Evolutionary conservation across 1,140 invertebrate genomes (phyloP).

Genomic region (Maniola jurtina): DNA sequence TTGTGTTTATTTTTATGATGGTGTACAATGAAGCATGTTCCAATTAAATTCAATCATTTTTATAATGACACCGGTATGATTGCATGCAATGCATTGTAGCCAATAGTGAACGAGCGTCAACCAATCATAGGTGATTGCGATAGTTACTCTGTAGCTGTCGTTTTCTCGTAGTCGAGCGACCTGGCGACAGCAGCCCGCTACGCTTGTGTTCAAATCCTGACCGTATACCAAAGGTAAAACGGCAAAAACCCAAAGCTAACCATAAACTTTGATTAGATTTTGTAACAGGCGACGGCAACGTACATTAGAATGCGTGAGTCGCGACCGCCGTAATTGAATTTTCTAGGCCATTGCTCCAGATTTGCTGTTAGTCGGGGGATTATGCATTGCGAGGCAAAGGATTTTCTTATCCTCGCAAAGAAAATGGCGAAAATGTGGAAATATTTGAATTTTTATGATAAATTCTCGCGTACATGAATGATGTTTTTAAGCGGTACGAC

Average conservation of each 20-base stretch:
- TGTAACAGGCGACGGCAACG: slow-evolving; percentile 58
- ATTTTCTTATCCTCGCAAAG: slow-evolving; percentile 30
- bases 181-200: slow-evolving; percentile 10
- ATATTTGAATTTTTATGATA: slow-evolving; percentile 15
- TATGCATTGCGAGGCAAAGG: slow-evolving; percentile 39
- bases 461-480: background rate
- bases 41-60: no score
- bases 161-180: no score
- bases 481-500: background rate
- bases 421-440: slow-evolving; percentile 8
- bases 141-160: no score
- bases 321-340: slow-evolving; percentile 68
- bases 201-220: slow-evolving; percentile 26
- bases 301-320: slow-evolving; percentile 75
- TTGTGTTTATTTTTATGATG: no score
- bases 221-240: slow-evolving; percentile 49
- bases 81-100: no score
- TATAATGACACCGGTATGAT: no score
- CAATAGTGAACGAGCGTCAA: no score
- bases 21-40: no score
- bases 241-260: slow-evolving; percentile 65
- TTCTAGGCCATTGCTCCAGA: slow-evolving; percentile 69
- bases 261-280: slow-evolving; percentile 78
- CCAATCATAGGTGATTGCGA: no score
- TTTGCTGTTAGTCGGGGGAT: slow-evolving; percentile 43